Percentiles rank a stretch among this genome's conserved stretches.
Evolutionary conservation across 2,797 vertebrate genomes (phyloP).

Genomic region (Australoheros facetus): DNA sequence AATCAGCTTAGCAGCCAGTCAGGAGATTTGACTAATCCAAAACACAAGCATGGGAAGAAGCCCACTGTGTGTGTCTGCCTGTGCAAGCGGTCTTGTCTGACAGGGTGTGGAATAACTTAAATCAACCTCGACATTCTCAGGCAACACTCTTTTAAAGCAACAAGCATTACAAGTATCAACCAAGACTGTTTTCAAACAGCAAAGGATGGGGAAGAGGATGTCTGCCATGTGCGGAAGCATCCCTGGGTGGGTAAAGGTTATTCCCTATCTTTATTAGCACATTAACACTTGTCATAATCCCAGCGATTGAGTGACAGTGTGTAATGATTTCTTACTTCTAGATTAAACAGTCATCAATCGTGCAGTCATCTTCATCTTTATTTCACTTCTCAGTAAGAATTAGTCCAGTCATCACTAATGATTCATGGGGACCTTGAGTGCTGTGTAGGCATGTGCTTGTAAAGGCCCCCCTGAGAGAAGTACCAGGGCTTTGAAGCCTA

Average conservation of each 20-base stretch:
- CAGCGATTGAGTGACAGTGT: background rate
- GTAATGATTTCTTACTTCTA: constrained; percentile 3
- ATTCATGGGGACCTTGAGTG: constrained; percentile 15
- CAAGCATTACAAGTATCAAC: constrained; percentile 31
- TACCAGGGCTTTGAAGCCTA: constrained; percentile 44
- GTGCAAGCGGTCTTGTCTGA: constrained; percentile 29
- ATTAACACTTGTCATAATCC: constrained; percentile 29
- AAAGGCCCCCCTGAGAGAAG: constrained; percentile 3
- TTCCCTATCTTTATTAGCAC: constrained; percentile 16
- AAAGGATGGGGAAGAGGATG: background rate
- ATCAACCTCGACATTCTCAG: constrained; percentile 39
- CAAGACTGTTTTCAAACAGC: constrained; percentile 5
- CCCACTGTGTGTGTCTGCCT: constrained; percentile 51
- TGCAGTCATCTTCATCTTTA: constrained; percentile 10
- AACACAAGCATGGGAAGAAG: constrained; percentile 69
- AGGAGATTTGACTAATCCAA: constrained; percentile 78
- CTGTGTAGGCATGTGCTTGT: constrained; percentile 27
- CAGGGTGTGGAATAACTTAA: constrained; percentile 38
- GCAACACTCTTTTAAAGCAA: constrained; percentile 13
- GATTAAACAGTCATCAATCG: constrained; percentile 20
- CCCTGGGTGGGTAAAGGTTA: constrained; percentile 11
- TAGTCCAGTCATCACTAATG: constrained; percentile 12
- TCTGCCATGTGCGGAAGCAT: constrained; percentile 34
- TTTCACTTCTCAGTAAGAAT: constrained; percentile 16
- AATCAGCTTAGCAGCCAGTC: constrained; percentile 80